phyloP scores from a whole-genome alignment of 2,113 vertebrate genomes.

The Lamprologus ornatipinnis region DNA sequence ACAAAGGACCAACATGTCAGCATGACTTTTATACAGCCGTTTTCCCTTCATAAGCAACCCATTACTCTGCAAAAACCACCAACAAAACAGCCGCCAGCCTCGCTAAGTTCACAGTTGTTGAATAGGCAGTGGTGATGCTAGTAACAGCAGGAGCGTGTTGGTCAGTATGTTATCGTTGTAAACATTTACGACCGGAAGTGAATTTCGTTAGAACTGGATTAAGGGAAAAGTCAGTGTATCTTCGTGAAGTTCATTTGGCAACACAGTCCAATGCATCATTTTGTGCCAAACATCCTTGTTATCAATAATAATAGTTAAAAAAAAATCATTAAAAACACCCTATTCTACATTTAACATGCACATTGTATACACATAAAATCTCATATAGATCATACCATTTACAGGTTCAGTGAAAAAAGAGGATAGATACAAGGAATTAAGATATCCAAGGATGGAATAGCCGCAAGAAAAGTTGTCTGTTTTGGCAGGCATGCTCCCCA shows the following conservation, averaged over 20 bases:
- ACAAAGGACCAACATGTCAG: conserved; percentile 9
- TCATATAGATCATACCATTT: conserved; percentile 57
- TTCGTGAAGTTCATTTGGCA: conserved; percentile 35
- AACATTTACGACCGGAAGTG: conserved; percentile 69
- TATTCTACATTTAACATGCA: conserved; percentile 71
- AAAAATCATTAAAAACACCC: conserved; percentile 55
- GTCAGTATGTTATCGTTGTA: conserved; percentile 62
- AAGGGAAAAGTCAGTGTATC: conserved; percentile 32
- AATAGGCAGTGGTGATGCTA: conserved; percentile 47
- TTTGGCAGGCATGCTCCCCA: conserved; percentile 48
- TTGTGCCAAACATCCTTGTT: conserved; percentile 37
- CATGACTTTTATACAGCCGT: conserved; percentile 17
- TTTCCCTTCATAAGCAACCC: background rate
- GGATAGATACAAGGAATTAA: conserved; percentile 49
- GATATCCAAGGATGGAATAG: conserved; percentile 22
- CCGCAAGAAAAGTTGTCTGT: conserved; percentile 7
- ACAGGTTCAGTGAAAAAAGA: conserved; percentile 59
- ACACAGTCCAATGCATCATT: conserved; percentile 16
- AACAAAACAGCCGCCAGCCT: background rate
- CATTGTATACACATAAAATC: conserved; percentile 63
- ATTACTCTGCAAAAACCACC: background rate
- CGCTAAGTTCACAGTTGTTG: conserved; percentile 40
- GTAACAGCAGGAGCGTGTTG: conserved; percentile 36
- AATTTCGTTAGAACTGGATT: conserved; percentile 33
- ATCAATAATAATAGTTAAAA: conserved; percentile 13